phyloP scores from a whole-genome alignment of 2,113 vertebrate species.

The Pitta sordida region DNA sequence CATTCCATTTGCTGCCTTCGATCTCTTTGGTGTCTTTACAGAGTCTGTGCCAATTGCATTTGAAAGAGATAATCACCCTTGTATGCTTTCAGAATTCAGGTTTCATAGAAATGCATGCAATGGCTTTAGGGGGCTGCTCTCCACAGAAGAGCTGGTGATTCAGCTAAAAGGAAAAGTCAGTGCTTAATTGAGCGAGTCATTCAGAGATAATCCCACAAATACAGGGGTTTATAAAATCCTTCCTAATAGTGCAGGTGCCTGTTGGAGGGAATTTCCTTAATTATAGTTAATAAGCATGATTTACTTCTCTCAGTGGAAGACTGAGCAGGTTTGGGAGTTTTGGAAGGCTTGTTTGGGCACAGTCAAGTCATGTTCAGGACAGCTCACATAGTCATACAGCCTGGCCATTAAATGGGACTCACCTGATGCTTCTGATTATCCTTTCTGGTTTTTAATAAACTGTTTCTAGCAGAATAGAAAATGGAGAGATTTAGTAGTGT shows the following conservation, averaged over 20 bases:
- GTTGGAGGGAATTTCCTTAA: neutral
- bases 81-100: neutral
- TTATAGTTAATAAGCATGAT: neutral
- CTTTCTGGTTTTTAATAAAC: neutral
- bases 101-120: neutral
- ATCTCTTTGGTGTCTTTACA: neutral
- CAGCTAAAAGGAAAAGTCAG: neutral
- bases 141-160: neutral
- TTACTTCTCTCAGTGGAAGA: neutral
- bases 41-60: neutral
- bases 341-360: neutral
- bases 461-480: neutral
- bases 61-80: neutral
- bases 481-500: neutral
- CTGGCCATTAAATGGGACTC: neutral
- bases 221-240: neutral
- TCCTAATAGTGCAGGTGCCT: neutral
- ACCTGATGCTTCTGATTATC: neutral
- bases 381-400: neutral
- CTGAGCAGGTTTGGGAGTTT: neutral
- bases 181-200: neutral
- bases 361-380: neutral
- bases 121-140: neutral
- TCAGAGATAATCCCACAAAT: neutral
- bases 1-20: neutral